Base-by-base conservation (phyloP, 2,797 vertebrate genomes). In the Labeo calbasu region DNA sequence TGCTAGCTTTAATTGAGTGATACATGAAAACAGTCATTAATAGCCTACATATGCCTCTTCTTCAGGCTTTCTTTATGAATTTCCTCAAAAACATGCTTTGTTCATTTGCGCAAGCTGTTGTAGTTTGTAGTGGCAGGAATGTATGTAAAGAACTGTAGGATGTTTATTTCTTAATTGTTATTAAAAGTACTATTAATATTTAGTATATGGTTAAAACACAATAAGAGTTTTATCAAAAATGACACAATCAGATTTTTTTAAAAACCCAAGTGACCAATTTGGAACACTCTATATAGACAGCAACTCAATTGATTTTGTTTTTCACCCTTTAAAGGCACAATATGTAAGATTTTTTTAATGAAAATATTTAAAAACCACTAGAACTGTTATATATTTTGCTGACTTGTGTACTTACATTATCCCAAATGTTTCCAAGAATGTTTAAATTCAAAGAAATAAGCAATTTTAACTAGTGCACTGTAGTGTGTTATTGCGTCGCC, bases 11-110 rank as follows among this genome's bases (percentile, higher is more conserved):
- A 32, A 32, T 53, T 65, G 28, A 23, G 17, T 53, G 48, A 65
- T 36, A 69, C 12, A 11, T 75, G 21, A 65, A 63, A 65, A n/a
- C 21, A 21, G 61, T 77, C 43, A 78, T 59, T 59, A 50, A 21
- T 13, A 32, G 23, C 28, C n/a, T 73, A 50, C 25, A 50, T 32
- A 50, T 82, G 43, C 75, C 55, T 65, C 15, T 76, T 65, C 46
- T 48, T 71, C 15, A 53, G 19, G 51, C 5, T 55, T 36, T 63
- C n/a, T 51, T 50, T 51, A 40, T 53, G 48, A 61, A 9, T 40
- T 32, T 36, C 28, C 12, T 55, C 32, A 77, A n/a, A 53, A 50
- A 77, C 51, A 69, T 10, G 23, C 48, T 63, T 72, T 81, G 36
- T 15, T 79, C 21, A 69, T 73, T 72, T 63, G 23, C 14, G 17